Percentiles rank a stretch among this genome's conserved stretches.
Conservation (phyloP, 2,113 vertebrate species). For the Phodopus roborovskii region DNA sequence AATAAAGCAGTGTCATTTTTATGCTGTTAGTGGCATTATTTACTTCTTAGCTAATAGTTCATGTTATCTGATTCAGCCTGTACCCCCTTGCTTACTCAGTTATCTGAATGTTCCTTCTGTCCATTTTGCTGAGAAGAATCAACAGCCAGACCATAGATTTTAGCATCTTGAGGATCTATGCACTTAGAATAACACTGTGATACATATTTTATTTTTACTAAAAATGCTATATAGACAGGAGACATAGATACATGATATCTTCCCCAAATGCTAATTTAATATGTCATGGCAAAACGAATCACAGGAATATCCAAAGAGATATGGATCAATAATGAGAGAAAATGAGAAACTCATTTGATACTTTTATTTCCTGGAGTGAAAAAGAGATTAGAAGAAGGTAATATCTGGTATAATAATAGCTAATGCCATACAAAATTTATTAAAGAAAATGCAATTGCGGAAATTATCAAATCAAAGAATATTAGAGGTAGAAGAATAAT, state of each 20-base stretch:
- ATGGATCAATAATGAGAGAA: conserved; percentile 15
- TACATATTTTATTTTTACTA: background rate
- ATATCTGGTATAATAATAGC: conserved; percentile 38
- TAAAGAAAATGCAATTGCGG: conserved; percentile 40
- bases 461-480: conserved; percentile 62
- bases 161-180: background rate
- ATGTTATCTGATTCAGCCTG: background rate
- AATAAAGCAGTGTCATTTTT: background rate
- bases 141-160: background rate
- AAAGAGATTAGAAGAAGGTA: conserved; percentile 63
- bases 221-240: background rate
- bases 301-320: background rate
- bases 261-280: background rate
- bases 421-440: conserved; percentile 66
- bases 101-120: too few species aligned
- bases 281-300: background rate
- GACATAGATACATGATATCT: background rate
- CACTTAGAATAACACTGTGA: background rate
- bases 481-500: conserved; percentile 48
- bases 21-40: background rate
- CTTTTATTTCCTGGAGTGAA: conserved; percentile 61
- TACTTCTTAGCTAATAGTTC: background rate
- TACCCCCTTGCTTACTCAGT: background rate
- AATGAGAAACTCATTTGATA: conserved; percentile 48
- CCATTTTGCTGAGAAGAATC: background rate